These are phyloP conservation scores for Macrosteles quadrilineatus DNA, from an alignment of 1,140 invertebrate species.

Conservation along the genomic window DNA sequence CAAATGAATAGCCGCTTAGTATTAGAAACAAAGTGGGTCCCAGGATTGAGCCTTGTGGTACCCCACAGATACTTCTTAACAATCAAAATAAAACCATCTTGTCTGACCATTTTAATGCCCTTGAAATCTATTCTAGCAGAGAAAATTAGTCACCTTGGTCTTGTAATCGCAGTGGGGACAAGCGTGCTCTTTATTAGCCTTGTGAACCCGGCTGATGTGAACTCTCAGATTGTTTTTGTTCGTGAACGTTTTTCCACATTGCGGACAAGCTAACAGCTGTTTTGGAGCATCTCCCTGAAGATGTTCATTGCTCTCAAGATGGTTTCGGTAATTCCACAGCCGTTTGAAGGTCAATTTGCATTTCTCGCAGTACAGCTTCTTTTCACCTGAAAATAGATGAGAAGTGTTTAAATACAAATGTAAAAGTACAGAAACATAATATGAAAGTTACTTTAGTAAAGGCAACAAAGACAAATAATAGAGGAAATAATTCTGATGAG, in stretches of 20 bases:
- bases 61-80: too few species aligned
- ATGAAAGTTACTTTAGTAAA: background rate
- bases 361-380: background rate
- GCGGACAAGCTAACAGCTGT: background rate
- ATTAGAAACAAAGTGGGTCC: too few species aligned
- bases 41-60: too few species aligned
- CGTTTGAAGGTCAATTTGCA: slow-evolving; percentile 5
- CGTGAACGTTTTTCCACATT: slow-evolving; percentile 28
- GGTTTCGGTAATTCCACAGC: background rate
- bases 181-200: background rate
- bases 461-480: background rate
- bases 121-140: too few species aligned
- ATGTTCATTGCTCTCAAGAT: background rate
- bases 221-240: slow-evolving; percentile 8
- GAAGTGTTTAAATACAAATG: too few species aligned
- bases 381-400: too few species aligned
- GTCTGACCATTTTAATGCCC: too few species aligned
- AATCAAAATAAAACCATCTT: too few species aligned
- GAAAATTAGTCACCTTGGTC: slow-evolving; percentile 3
- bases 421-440: background rate
- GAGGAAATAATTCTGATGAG: background rate
- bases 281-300: background rate
- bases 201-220: slow-evolving; percentile 6
- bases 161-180: slow-evolving; percentile 26
- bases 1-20: too few species aligned